Conservation (phyloP, 2,113 vertebrate species). For the Nibea albiflora region DNA sequence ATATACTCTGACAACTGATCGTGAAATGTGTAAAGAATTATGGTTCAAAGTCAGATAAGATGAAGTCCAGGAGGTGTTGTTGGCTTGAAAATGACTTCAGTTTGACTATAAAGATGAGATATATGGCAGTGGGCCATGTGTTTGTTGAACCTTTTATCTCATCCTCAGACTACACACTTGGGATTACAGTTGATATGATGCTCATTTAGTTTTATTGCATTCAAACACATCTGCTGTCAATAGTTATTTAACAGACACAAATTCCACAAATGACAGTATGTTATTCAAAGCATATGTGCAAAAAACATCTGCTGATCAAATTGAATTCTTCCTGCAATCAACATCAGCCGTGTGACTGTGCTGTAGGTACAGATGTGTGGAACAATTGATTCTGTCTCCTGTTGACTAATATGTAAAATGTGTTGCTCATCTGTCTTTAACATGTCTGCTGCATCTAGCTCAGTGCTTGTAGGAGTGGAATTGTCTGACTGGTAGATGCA, state of each 20-base stretch:
- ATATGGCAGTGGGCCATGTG: not conserved
- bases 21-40: too few species aligned
- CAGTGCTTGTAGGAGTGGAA: not conserved
- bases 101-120: not conserved
- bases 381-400: conserved; percentile 1
- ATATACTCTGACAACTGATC: too few species aligned
- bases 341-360: not conserved
- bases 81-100: not conserved
- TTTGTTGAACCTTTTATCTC: not conserved
- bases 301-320: not conserved
- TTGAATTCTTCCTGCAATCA: too few species aligned
- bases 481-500: not conserved
- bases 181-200: not conserved
- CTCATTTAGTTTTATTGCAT: not conserved
- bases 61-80: too few species aligned
- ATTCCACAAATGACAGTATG: not conserved
- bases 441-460: not conserved
- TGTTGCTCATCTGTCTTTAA: not conserved
- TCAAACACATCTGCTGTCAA: not conserved
- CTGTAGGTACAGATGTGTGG: not conserved
- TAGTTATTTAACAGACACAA: not conserved
- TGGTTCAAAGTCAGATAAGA: too few species aligned
- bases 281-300: not conserved
- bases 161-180: not conserved
- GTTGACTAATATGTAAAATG: not conserved